phyloP scores from a whole-genome alignment of 2,113 vertebrate species.

The Rhynchopsitta pachyrhyncha region DNA sequence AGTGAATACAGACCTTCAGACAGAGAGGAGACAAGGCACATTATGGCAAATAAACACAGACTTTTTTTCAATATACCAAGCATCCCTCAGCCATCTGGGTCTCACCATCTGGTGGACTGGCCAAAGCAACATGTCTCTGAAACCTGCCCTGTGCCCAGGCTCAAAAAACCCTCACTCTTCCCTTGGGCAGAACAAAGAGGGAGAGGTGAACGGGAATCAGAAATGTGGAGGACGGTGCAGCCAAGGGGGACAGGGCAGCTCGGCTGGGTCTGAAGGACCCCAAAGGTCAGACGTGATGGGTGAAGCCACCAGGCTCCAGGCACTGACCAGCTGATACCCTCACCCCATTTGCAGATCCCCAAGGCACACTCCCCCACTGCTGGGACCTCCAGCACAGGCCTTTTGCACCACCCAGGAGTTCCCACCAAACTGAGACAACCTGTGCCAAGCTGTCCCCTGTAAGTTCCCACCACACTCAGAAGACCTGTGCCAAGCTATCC shows the following conservation, averaged over 20 bases:
- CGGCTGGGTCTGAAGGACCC: neutral
- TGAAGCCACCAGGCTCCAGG: neutral
- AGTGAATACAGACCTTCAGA: neutral
- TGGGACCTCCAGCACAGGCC: neutral
- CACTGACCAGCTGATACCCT: neutral
- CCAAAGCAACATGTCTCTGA: fast-evolving
- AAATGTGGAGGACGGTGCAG: fast-evolving
- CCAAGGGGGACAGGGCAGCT: neutral
- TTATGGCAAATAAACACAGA: neutral
- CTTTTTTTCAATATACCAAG: neutral
- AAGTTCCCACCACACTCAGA: neutral
- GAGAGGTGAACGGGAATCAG: fast-evolving
- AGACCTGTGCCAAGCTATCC: neutral
- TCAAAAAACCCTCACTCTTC: neutral
- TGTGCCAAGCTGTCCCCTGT: neutral
- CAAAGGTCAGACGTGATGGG: neutral
- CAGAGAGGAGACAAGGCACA: neutral
- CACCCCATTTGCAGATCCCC: neutral
- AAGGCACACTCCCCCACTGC: neutral
- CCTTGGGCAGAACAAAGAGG: neutral
- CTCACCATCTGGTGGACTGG: neutral
- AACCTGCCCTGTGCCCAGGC: neutral
- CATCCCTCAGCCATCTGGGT: neutral
- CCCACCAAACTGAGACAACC: neutral
- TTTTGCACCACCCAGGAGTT: neutral